Percentiles rank a stretch among this genome's conserved stretches.
Conservation (phyloP, 2,113 vertebrate species). For the Rissa tridactyla region DNA sequence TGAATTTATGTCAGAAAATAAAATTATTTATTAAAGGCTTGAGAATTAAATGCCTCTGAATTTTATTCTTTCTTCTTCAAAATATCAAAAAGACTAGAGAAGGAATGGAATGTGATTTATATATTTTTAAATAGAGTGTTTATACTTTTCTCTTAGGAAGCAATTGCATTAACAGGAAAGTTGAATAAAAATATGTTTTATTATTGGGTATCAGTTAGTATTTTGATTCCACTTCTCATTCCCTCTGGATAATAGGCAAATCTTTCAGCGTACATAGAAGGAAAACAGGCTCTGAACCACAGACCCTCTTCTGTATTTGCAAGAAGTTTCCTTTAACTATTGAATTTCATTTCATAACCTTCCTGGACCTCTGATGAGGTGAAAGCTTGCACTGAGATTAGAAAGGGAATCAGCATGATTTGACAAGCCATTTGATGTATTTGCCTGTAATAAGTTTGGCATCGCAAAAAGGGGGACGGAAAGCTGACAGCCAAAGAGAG, state of each 20-base stretch:
- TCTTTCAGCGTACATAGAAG: not conserved
- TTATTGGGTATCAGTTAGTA: not conserved
- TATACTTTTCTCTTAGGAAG: not conserved
- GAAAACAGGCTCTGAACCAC: not conserved
- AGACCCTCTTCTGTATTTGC: not conserved
- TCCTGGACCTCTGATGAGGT: not conserved
- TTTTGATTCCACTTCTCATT: not conserved
- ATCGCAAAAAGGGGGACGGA: not conserved
- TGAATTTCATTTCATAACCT: not conserved
- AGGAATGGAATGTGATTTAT: not conserved
- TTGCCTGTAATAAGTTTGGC: not conserved
- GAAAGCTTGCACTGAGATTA: slow-evolving; percentile 2
- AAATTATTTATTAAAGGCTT: not conserved
- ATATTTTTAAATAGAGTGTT: not conserved
- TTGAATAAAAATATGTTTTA: not conserved
- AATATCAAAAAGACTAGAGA: not conserved
- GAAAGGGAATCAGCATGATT: not conserved
- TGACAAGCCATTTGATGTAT: slow-evolving; percentile 19
- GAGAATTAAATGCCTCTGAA: not conserved
- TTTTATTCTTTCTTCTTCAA: not conserved
- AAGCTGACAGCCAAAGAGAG: not conserved
- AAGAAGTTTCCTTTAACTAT: not conserved
- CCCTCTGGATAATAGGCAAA: not conserved
- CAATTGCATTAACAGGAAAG: not conserved
- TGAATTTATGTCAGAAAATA: not conserved